Conservation (phyloP, 2,888 invertebrate species). For the Calephelis perditalis region DNA sequence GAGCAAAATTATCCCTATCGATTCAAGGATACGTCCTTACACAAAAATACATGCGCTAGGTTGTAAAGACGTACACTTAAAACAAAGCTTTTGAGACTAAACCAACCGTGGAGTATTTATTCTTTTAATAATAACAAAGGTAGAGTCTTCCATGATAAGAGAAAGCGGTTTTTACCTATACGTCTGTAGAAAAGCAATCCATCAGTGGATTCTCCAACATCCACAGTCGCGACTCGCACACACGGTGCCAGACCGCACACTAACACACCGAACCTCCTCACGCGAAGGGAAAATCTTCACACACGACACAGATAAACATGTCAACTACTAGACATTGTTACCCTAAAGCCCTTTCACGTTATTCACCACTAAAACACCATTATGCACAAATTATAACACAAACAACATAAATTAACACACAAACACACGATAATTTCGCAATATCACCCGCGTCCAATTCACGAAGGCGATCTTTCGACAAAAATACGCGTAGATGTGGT, state of each 20-base stretch:
- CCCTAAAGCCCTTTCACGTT: conserved; percentile 73
- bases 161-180: conserved; percentile 67
- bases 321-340: conserved; percentile 78
- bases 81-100: conserved; percentile 46
- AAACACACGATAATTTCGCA: conserved; percentile 67
- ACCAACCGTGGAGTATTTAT: not conserved
- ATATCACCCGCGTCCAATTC: conserved; percentile 73
- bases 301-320: conserved; percentile 79
- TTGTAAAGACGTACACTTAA: conserved; percentile 40
- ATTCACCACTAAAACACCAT: conserved; percentile 68
- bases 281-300: conserved; percentile 78
- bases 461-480: conserved; percentile 67
- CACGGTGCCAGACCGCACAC: conserved; percentile 59
- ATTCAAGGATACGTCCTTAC: conserved; percentile 49
- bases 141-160: conserved; percentile 5
- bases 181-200: conserved; percentile 75
- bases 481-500: conserved; percentile 74
- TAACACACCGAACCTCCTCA: conserved; percentile 69
- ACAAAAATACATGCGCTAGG: conserved; percentile 45
- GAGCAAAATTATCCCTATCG: conserved; percentile 47
- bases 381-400: conserved; percentile 65
- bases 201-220: conserved; percentile 69
- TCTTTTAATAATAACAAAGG: not conserved
- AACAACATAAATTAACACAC: conserved; percentile 62
- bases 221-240: conserved; percentile 62